Percentiles rank a stretch among this genome's conserved stretches.
phyloP scores from a whole-genome alignment of 2,888 invertebrate species.

The Leucophora obtusa region DNA sequence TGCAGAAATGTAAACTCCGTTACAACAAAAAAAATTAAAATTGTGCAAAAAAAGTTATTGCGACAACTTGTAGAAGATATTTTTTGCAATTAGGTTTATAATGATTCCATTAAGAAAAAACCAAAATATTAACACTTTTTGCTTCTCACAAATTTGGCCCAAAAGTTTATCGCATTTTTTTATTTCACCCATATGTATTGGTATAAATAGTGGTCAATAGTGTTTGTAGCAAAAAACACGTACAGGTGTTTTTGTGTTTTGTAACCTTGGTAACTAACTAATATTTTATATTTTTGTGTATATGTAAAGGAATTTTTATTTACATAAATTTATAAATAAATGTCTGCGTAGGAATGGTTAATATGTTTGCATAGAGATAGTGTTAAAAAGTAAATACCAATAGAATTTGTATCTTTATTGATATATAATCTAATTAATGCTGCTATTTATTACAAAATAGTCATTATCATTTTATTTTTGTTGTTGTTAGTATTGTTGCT shows the following conservation, averaged over 20 bases:
- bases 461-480: slow-evolving; percentile 17
- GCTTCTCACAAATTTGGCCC: too few species aligned
- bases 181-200: too few species aligned
- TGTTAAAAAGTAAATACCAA: slow-evolving; percentile 37
- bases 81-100: too few species aligned
- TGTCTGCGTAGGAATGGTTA: not conserved
- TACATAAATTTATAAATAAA: too few species aligned
- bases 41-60: too few species aligned
- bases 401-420: slow-evolving; percentile 46
- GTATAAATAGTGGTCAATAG: slow-evolving; percentile 34
- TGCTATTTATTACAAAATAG: slow-evolving; percentile 60
- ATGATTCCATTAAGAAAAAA: too few species aligned
- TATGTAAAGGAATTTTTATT: not conserved
- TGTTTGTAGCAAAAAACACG: slow-evolving; percentile 10
- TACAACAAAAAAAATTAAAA: too few species aligned
- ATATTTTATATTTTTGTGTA: not conserved
- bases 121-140: too few species aligned
- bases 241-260: not conserved
- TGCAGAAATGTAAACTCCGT: too few species aligned
- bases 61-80: too few species aligned
- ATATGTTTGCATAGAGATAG: not conserved
- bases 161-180: too few species aligned
- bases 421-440: slow-evolving; percentile 69
- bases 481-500: slow-evolving; percentile 13
- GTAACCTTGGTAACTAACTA: slow-evolving; percentile 38